Evolutionary conservation across 2,113 vertebrate species (phyloP), one percentile per base, ranked within the genome.

Genomic region (Neolamprologus longior): DNA sequence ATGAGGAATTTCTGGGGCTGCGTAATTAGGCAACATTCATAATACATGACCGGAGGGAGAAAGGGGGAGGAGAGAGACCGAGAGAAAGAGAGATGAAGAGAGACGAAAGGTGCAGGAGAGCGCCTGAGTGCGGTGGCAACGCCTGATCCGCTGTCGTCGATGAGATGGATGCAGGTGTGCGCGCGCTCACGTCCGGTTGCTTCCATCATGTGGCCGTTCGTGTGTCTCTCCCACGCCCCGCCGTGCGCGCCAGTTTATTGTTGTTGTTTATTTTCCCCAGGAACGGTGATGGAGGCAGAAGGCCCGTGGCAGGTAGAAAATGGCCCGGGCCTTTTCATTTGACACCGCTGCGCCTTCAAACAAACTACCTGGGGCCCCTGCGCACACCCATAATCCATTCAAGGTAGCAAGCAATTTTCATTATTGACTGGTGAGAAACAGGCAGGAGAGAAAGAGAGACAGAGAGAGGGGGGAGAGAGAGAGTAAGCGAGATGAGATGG

Each of bases 321-420:
- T 92, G 92, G 91, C 92, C 94, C 88, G 89, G 91, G 95, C 94
- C 91, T 95, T 95, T 96, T 96, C 93, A 95, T 94, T 96, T 96
- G 96, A 97, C 94, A 95, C 94, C 86, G 79, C 88, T 58, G 92
- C 90, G 86, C 93, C 95, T 96, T 96, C 95, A 96, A 96, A 96
- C 94, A 95, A 96, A 96, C 94, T 96, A 95, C 93, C 94, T 88
- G 81, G 87, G 84, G 88, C 93, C 93, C 91, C 91, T 19, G 92
- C 87, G 87, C 92, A 94, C 94, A 95, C 92, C 91, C 91, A 93
- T 96, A 96, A 97, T 96, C 96, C 95, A 96, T 96, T 96, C 95
- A 95, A 95, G 96, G 94, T 95, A 95, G 95, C 95, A 94, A 95
- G 95, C 95, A 95, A 96, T 96, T 96, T 96, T 96, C 94, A 96